phyloP scores from a whole-genome alignment of 2,113 vertebrate genomes.

The Triplophysa tibetana region DNA sequence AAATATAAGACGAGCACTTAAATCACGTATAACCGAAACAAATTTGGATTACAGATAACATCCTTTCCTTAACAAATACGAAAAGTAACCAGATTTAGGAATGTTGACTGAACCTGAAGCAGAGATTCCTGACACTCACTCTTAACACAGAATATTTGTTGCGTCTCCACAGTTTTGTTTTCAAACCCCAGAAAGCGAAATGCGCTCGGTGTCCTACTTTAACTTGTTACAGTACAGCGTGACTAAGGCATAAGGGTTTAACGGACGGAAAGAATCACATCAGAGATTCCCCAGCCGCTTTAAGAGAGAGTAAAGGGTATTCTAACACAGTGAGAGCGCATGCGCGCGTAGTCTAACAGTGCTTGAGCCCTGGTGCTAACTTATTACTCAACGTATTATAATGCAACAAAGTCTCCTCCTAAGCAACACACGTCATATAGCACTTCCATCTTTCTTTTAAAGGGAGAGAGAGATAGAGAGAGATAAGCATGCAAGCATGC shows the following conservation, averaged over 20 bases:
- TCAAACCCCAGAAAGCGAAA: not conserved
- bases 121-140: not conserved
- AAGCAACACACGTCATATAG: slow-evolving; percentile 43
- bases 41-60: too few species aligned
- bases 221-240: slow-evolving; percentile 39
- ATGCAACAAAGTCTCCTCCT: not conserved
- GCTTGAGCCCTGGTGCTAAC: slow-evolving; percentile 40
- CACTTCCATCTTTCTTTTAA: not conserved
- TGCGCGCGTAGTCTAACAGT: slow-evolving; percentile 23
- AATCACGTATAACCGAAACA: too few species aligned
- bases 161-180: not conserved
- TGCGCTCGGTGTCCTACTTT: slow-evolving; percentile 40
- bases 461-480: not conserved
- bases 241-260: slow-evolving; percentile 37
- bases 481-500: not conserved
- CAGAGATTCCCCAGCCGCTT: slow-evolving; percentile 3
- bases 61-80: too few species aligned
- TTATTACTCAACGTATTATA: not conserved
- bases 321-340: slow-evolving; percentile 25
- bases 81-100: too few species aligned
- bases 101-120: too few species aligned
- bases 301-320: slow-evolving; percentile 18
- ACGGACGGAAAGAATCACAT: not conserved
- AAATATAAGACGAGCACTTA: too few species aligned
- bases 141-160: not conserved